Base-by-base conservation (phyloP, 2,113 vertebrate species). In the Mirza zaza region DNA sequence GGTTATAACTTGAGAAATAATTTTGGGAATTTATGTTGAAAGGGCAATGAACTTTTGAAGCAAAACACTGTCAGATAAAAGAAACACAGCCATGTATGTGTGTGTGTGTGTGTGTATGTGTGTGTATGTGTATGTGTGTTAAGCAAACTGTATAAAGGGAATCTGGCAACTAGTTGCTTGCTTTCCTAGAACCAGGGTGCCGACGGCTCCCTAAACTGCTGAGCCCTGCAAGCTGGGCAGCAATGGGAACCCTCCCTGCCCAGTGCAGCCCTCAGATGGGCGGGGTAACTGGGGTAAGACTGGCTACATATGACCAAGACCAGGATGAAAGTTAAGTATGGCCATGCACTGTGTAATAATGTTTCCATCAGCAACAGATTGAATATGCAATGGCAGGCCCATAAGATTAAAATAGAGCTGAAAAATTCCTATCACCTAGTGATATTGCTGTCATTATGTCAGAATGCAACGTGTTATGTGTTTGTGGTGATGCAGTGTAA, bases 21-120 rank as follows among this genome's bases (percentile, higher is more conserved):
- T 80, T 76, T 75, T 32, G 23, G 45, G 34, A 96, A 97, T 88
- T 95, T 86, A 94, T 94, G 88, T 87, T 87, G 75, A 96, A 97
- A 97, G 50, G 63, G 76, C 50, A 92, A 50, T 27, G 32, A 94
- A 77, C 34, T 87, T 91, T 73, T 84, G 34, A 94, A 95, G 70
- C 9, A 81, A 88, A 93, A 92, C 70, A 90, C 1, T 76, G 52
- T 76, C 85, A 95, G 63, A 94, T 61, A 63, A 75, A 93, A 91
- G 52, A 90, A 65, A 67, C 27, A 68, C 0, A 95, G 34, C 20
- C 15, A 8, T 34, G 36, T 39, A 23, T 50, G 12, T 42, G 42
- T 15, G 63, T 25, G 27, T 9, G 34, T 39, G 68, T 27, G 15
- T 42, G n/a, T 50, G 52, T 17, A 36, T 27, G 29, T 14, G 42